Evolutionary conservation across 2,888 invertebrate species (phyloP), one percentile per base, ranked within the genome.

Genomic region (Cheilosia soror): DNA sequence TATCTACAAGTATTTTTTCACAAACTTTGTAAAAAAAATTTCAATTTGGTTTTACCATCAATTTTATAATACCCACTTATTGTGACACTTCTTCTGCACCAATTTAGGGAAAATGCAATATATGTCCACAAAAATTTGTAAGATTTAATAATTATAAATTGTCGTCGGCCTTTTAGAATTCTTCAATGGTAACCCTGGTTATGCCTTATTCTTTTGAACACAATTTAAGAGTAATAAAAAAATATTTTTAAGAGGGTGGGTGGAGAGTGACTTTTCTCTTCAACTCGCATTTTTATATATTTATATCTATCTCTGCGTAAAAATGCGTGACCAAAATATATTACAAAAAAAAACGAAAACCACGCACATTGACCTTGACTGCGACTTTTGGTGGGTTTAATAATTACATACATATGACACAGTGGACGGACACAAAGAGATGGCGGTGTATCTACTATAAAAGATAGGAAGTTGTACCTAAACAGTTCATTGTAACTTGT

Each of bases 331-430:
- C 20, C 6, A 79, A 47, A 63, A 55, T 42, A 13, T 9, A 20
- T 40, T n/a, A 2, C 6, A 40, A 7, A 25, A 55, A 37, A 62
- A 0, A 33, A 20, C 11, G 4, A 57, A 55, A 58, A 66, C 33
- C 27, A 81, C 44, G 81, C 81, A 81, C 69, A 76, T 71, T 76
- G 65, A 81, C 81, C 81, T 81, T 81, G 81, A 81, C 51, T 65
- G 37, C 71, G 81, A 75, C 75, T 65, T 76, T 81, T 63, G 49
- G 49, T 27, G 42, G 49, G 44, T 69, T 63, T 49, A 27, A 33
- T 65, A 58, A 65, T 75, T 47, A 15, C 33, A 63, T 31, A 72
- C 44, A 63, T 31, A 72, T 51, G 40, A 53, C 9, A 42, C 68
- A 29, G 40, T 29, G 40, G 51, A 11, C 42, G 11, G 20, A 7